Percentiles rank a stretch among this genome's conserved stretches.
These are phyloP conservation scores for Procambarus clarkii DNA, from an alignment of 1,140 invertebrate species.

Conservation along the genomic window DNA sequence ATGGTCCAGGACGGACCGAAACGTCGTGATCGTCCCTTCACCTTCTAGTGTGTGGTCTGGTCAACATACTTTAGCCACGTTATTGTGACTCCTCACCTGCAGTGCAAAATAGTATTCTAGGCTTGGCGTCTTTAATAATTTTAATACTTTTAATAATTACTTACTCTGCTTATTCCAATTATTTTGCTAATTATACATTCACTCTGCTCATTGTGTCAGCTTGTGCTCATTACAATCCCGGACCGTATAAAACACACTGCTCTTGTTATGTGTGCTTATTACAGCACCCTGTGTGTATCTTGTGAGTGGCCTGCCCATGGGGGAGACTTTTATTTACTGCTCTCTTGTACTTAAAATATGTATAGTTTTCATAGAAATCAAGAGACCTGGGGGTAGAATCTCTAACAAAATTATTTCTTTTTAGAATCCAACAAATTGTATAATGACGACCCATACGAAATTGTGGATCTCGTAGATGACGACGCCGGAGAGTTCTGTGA, in stretches of 20 bases:
- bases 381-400: not conserved
- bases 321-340: not conserved
- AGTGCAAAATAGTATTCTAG: no score
- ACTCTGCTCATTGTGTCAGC: no score
- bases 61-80: no score
- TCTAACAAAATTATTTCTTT: not conserved
- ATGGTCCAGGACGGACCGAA: no score
- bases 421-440: slow-evolving; percentile 18
- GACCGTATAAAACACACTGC: not conserved
- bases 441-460: slow-evolving; percentile 5
- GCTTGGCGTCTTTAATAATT: no score
- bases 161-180: no score
- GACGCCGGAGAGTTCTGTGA: slow-evolving; percentile 8
- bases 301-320: not conserved
- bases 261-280: not conserved
- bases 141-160: no score
- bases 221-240: no score
- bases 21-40: no score
- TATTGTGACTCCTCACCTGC: no score
- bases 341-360: not conserved
- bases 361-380: not conserved
- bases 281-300: not conserved
- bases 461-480: slow-evolving; percentile 14
- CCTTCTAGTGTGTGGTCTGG: no score
- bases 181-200: no score